phyloP scores from a whole-genome alignment of 2,797 vertebrate genomes.

The Enteromius unitaeniatus region DNA sequence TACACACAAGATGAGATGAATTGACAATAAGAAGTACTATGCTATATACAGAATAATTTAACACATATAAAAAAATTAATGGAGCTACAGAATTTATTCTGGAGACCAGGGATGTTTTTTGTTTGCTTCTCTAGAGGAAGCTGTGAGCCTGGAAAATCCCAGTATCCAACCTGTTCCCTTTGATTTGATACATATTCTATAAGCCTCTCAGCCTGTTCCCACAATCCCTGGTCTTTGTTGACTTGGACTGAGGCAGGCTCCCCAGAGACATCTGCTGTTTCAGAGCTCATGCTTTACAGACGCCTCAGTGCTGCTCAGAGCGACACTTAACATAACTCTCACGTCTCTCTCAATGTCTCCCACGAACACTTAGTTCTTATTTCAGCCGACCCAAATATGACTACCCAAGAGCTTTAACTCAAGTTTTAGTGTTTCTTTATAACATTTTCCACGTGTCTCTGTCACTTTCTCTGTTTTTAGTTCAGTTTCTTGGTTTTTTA shows the following conservation, averaged over 20 bases:
- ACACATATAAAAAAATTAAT: neutral
- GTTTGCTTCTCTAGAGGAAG: neutral
- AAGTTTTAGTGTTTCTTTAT: neutral
- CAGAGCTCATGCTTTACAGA: conserved; percentile 14
- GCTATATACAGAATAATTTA: neutral
- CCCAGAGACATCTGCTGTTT: conserved; percentile 30
- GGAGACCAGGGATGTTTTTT: neutral
- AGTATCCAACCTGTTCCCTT: conserved; percentile 10
- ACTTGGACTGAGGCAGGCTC: conserved; percentile 5
- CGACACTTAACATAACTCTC: conserved; percentile 35
- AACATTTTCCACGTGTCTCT: neutral
- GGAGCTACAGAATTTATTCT: neutral
- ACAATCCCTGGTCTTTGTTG: conserved; percentile 10
- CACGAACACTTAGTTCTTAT: conserved; percentile 18
- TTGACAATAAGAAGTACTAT: neutral
- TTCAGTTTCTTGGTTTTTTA: neutral
- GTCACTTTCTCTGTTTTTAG: neutral
- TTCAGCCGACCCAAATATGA: conserved; percentile 8
- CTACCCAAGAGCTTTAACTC: neutral
- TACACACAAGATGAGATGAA: neutral
- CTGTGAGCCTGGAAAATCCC: neutral
- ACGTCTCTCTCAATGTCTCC: conserved; percentile 25
- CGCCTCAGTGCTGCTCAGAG: neutral
- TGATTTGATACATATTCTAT: conserved; percentile 31
- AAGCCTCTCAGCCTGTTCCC: conserved; percentile 23